Evolutionary conservation across 2,888 invertebrate species (phyloP), one percentile per base, ranked within the genome.

Genomic region (Apomyelois bistriatella): DNA sequence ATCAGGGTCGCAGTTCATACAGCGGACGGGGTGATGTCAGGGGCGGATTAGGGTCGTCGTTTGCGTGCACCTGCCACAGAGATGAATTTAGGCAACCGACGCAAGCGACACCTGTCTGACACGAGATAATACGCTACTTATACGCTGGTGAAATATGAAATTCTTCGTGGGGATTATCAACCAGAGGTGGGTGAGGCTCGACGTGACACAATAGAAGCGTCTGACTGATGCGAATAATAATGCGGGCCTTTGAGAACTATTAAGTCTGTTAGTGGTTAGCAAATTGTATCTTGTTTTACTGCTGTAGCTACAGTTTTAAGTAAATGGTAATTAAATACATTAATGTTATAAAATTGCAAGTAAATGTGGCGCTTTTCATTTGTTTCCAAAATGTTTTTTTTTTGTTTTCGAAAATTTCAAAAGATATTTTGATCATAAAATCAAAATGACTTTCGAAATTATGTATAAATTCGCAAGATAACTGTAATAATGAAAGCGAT

Each of bases 91-190:
- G 78, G 70, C 71, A 72, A 75, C 70, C 76, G 80, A 76, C 77
- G 74, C 71, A 68, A 79, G 82, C 80, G 86, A 85, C 86, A 87
- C 82, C 86, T 87, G 86, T 85, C 86, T 82, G 74, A 76, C 76
- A 73, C 71, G 75, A 82, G 79, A 82, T 82, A 84, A 83, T 81
- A 81, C 80, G 79, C 79, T 82, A 80, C 84, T 84, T 84, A 84
- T 84, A 79, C 73, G 76, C 69, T 72, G 74, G 81, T 84, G 82
- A 85, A 84, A 87, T 87, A 86, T 86, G 83, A 80, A 80, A 80
- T 77, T 82, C 78, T 78, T 82, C 76, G 69, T 65, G 58, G 61
- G 75, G 81, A 82, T 83, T 81, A 81, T 75, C 72, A 66, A 68
- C 69, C 65, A 64, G 69, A 71, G 66, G 68, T 65, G 62, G 57